These are phyloP conservation scores for Marmota flaviventris DNA, from an alignment of 2,113 vertebrate genomes.

Conservation along the genomic window DNA sequence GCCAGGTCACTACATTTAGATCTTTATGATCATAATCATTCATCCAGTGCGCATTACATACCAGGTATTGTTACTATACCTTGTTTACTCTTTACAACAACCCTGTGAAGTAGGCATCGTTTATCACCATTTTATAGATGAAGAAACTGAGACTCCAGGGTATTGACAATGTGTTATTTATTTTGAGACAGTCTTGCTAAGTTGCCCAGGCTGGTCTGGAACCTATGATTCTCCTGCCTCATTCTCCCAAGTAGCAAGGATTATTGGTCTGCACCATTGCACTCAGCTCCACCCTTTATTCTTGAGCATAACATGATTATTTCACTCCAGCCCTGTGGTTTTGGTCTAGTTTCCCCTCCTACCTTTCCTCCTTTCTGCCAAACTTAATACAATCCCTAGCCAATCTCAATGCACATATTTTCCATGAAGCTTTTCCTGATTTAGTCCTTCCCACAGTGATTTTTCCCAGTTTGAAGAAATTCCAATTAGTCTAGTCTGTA, in stretches of 20 bases:
- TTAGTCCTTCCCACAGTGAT: not conserved
- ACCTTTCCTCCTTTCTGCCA: not conserved
- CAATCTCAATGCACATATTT: not conserved
- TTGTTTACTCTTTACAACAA: not conserved
- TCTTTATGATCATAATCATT: not conserved
- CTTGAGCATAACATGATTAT: not conserved
- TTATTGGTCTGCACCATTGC: not conserved
- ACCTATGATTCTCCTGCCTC: not conserved
- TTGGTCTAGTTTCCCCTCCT: not conserved
- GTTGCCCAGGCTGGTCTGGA: not conserved
- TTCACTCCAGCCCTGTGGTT: not conserved
- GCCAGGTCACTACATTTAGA: not conserved
- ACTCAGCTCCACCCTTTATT: not conserved
- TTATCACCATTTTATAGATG: not conserved
- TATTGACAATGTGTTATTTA: not conserved
- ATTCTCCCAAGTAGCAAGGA: not conserved
- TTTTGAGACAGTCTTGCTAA: not conserved
- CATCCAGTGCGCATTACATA: too few species aligned
- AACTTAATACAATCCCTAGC: not conserved
- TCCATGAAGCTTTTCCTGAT: not conserved
- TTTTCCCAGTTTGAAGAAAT: not conserved
- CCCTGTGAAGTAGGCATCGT: not conserved
- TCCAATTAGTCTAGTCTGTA: not conserved
- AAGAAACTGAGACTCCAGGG: not conserved
- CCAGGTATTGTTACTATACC: too few species aligned